Evolutionary conservation across 1,140 invertebrate species (phyloP), one percentile per base, ranked within the genome.

Genomic region (Ostrea edulis): DNA sequence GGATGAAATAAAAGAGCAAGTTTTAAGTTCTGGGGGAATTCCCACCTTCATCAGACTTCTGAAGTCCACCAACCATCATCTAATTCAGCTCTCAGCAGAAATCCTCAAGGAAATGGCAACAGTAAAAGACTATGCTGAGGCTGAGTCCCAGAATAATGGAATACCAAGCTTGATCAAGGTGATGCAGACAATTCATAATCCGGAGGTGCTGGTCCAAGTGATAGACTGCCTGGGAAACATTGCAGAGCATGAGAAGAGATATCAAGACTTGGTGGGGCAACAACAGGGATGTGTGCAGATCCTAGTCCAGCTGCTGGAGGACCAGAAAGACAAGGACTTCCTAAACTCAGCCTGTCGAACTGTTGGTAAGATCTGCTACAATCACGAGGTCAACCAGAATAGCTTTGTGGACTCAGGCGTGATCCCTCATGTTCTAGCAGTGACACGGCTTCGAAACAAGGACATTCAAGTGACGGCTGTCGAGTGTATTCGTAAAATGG

Each of bases 391-490:
- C 29, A 94, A 94, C 90, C 94, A 95, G 90, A 92, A 89, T 52
- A 89, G 90, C 14, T 92, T 94, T 84, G 92, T 94, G 0, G 92
- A 93, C 77, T 90, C 91, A 52, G 93, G 93, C 4, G 91, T 92
- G 7, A 92, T 93, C 4, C 83, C 87, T 20, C 90, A 93, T 86
- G 89, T 95, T n/a, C 90, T 91, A 9, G 84, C 87, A 20, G 83
- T 94, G 22, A 90, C 89, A 22, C 84, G 91, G 35, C 85, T 90
- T 2, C 90, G 90, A 68, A 91, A 93, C 87, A 90, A 90, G 83
- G 93, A 94, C 2, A 85, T 94, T 14, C 94, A 95, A 88, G 87
- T 93, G 12, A 92, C 90, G n/a, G 92, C 94, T 82, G 94, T 95
- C 4, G 92, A 93, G 77, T 92, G 93, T 8, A 93, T 95, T 68